Percentiles rank a stretch among this genome's conserved stretches.
These are phyloP conservation scores for Agrochola lota DNA, from an alignment of 2,888 invertebrate species.

Conservation along the genomic window DNA sequence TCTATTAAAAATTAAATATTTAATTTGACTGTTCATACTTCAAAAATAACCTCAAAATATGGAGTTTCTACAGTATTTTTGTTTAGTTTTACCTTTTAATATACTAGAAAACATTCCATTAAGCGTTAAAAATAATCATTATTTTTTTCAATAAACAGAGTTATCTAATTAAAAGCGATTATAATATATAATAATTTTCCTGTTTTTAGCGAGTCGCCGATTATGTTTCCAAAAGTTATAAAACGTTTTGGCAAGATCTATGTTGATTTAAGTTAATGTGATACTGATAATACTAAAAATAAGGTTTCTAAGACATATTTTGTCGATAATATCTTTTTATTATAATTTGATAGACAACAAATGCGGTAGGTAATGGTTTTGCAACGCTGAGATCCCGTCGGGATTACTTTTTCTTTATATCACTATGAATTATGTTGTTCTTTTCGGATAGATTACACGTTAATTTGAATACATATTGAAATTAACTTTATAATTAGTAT, in stretches of 20 bases:
- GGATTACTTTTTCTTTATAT: background rate
- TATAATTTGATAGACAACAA: background rate
- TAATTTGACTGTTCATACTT: no score
- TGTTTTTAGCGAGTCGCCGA: background rate
- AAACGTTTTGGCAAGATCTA: background rate
- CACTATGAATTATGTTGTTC: background rate
- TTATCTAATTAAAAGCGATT: background rate
- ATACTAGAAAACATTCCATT: background rate
- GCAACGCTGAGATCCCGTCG: slow-evolving; percentile 4
- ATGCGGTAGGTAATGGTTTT: background rate
- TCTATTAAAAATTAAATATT: background rate
- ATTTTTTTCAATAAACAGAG: background rate
- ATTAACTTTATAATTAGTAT: no score
- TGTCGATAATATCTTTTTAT: background rate
- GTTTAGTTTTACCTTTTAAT: background rate
- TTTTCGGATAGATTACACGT: background rate
- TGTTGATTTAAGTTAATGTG: background rate
- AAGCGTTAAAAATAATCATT: no score
- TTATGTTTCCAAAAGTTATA: no score
- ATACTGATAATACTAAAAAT: no score
- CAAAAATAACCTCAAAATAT: background rate
- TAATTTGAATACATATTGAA: no score
- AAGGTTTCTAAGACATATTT: background rate
- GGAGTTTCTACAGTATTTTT: background rate
- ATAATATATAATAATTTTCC: no score